Conservation (phyloP, 1,140 invertebrate genomes). For the Drosophila tsacasi region DNA sequence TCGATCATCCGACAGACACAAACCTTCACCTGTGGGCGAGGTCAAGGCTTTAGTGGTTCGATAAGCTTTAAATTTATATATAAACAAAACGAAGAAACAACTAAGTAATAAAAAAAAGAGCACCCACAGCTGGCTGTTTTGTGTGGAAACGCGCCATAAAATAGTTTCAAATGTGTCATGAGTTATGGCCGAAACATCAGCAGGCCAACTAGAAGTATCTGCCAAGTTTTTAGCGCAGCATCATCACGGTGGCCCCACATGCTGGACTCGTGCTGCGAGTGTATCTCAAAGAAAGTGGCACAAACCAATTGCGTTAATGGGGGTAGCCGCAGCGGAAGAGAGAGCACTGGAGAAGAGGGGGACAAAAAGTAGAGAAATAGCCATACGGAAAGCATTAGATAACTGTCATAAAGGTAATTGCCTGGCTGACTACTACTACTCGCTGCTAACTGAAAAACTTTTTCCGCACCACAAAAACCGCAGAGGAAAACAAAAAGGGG, state of each 20-base stretch:
- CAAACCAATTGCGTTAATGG: constrained; percentile 77
- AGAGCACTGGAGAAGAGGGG: constrained; percentile 14
- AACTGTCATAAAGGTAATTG: constrained; percentile 64
- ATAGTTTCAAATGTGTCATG: constrained; percentile 59
- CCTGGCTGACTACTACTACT: constrained; percentile 10
- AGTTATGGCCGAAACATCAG: constrained; percentile 40
- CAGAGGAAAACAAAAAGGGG: constrained; percentile 4
- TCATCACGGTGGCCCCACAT: constrained; percentile 37
- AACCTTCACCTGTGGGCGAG: constrained; percentile 32
- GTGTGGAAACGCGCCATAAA: constrained; percentile 33
- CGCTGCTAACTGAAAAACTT: constrained; percentile 11
- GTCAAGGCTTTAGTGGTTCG: constrained; percentile 35
- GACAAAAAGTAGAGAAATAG: constrained; percentile 8
- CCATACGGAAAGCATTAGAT: constrained; percentile 44
- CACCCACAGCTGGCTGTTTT: constrained; percentile 24
- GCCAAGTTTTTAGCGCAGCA: constrained; percentile 27
- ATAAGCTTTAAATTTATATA: constrained; percentile 6
- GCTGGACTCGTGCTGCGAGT: constrained; percentile 34
- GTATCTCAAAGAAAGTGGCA: constrained; percentile 57
- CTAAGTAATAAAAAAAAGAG: constrained; percentile 5
- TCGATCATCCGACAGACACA: background rate
- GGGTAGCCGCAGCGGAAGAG: constrained; percentile 50
- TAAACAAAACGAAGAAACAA: constrained; percentile 11
- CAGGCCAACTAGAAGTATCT: constrained; percentile 29
- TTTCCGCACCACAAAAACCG: constrained; percentile 33